These are phyloP conservation scores for Drosophila pallidifrons DNA, from an alignment of 1,140 invertebrate species.

Conservation along the genomic window DNA sequence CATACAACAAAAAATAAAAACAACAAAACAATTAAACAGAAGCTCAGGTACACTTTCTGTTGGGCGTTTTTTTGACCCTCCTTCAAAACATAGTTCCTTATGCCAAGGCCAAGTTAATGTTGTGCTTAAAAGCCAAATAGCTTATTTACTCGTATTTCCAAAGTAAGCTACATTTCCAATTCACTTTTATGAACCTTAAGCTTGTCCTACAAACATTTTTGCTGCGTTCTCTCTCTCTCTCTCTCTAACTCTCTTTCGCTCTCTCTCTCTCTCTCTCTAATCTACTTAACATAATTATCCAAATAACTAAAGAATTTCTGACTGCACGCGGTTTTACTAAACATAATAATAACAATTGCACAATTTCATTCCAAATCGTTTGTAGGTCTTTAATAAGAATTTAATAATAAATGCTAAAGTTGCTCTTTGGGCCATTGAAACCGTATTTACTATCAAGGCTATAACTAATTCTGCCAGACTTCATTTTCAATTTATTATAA, in stretches of 20 bases:
- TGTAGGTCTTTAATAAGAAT: slow-evolving; percentile 65
- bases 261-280: slow-evolving; percentile 51
- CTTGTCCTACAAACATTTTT: slow-evolving; percentile 76
- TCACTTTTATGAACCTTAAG: slow-evolving; percentile 73
- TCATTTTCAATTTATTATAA: slow-evolving; percentile 33
- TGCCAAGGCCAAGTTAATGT: slow-evolving; percentile 51
- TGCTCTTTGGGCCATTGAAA: slow-evolving; percentile 83
- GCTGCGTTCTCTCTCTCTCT: slow-evolving; percentile 66
- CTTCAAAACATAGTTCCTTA: slow-evolving; percentile 50
- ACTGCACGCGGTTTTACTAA: slow-evolving; percentile 77
- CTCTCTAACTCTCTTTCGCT: slow-evolving; percentile 49
- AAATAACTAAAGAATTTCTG: slow-evolving; percentile 70
- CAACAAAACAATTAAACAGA: slow-evolving; percentile 37
- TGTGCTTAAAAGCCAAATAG: slow-evolving; percentile 60
- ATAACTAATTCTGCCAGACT: slow-evolving; percentile 37
- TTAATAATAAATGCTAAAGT: slow-evolving; percentile 67
- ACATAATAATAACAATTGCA: slow-evolving; percentile 66
- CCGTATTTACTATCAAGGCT: slow-evolving; percentile 57
- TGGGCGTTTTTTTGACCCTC: slow-evolving; percentile 37
- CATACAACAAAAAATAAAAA: slow-evolving; percentile 25
- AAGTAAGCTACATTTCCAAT: slow-evolving; percentile 76
- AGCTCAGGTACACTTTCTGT: slow-evolving; percentile 58
- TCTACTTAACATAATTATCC: slow-evolving; percentile 54
- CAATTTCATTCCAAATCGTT: slow-evolving; percentile 73
- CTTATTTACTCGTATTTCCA: slow-evolving; percentile 66